These are phyloP conservation scores for Lepilemur septentrionalis DNA, from an alignment of 2,797 vertebrate genomes.

Conservation along the genomic window DNA sequence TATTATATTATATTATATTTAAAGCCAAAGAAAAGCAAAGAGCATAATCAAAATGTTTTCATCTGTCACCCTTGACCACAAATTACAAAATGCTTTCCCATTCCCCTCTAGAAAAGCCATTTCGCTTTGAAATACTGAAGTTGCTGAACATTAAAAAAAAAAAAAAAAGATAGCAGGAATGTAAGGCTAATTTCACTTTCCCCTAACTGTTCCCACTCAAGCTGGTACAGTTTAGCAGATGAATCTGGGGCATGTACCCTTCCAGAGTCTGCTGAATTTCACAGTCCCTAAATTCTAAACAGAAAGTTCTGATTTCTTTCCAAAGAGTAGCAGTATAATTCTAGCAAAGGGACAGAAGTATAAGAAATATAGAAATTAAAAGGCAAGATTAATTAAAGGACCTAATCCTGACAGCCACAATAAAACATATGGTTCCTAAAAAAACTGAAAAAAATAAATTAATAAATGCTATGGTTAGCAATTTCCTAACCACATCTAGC, in stretches of 20 bases:
- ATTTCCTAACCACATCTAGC: not conserved
- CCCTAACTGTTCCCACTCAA: not conserved
- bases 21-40: slow-evolving; percentile 12
- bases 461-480: not conserved
- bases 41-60: not conserved
- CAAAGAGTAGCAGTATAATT: not conserved
- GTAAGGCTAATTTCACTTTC: not conserved
- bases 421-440: not conserved
- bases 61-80: not conserved
- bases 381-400: not conserved
- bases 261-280: slow-evolving; percentile 1
- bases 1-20: not conserved
- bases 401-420: not conserved
- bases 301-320: not conserved
- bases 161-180: not conserved
- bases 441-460: not conserved
- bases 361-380: not conserved
- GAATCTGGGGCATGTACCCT: not conserved
- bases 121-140: slow-evolving; percentile 19
- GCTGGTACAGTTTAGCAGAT: not conserved
- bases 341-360: not conserved
- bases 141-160: not conserved
- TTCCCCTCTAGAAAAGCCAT: not conserved
- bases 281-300: slow-evolving; percentile 5
- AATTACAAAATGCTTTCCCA: not conserved